Conservation (phyloP, 1,140 invertebrate species). For the Branchinecta lynchi region DNA sequence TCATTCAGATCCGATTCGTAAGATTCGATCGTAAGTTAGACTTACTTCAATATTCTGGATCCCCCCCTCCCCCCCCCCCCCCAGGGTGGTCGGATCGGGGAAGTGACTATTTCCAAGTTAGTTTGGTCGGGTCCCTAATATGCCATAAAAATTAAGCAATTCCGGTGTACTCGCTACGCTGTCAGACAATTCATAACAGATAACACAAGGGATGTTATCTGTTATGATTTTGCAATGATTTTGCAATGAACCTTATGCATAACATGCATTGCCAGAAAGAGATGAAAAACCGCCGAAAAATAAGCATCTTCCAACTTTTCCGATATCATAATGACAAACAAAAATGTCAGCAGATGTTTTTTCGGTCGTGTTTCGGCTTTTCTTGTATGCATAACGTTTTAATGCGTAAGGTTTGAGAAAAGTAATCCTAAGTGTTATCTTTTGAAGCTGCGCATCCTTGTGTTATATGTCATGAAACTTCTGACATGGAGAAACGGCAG, state of each 20-base stretch:
- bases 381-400: no score
- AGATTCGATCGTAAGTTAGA: slow-evolving; percentile 4
- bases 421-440: no score
- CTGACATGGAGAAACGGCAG: no score
- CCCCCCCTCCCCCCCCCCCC: not conserved
- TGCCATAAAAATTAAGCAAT: not conserved
- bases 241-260: not conserved
- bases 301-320: no score
- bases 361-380: no score
- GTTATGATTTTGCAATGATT: not conserved
- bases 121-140: not conserved
- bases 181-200: not conserved
- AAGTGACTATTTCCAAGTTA: not conserved
- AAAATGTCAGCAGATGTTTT: no score
- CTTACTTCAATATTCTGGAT: not conserved
- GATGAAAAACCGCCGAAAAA: no score
- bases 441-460: no score
- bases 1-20: slow-evolving; percentile 4
- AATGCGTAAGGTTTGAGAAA: no score
- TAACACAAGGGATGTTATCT: not conserved
- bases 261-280: no score
- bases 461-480: no score
- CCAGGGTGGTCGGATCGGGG: not conserved
- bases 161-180: not conserved
- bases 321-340: no score